These are phyloP conservation scores for Nannoperca australis DNA, from an alignment of 2,797 vertebrate genomes.

Conservation along the genomic window DNA sequence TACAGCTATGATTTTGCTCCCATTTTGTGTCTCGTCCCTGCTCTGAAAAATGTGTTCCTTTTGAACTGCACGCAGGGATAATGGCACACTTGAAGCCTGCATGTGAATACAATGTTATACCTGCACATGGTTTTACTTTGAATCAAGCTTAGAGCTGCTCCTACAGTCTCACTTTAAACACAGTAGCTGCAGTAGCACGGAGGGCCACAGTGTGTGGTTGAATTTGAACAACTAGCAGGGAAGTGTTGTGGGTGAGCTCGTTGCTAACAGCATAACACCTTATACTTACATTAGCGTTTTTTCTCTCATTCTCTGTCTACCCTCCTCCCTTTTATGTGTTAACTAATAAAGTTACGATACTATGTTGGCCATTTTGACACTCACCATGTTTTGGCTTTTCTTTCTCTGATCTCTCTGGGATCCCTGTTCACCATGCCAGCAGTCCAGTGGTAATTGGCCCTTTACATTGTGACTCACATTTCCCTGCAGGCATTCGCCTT, in stretches of 20 bases:
- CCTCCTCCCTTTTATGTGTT: conserved; percentile 4
- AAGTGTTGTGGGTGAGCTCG: conserved; percentile 10
- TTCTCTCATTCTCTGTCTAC: neutral
- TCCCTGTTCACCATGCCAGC: conserved; percentile 27
- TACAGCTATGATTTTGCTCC: conserved; percentile 38
- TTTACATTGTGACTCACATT: conserved; percentile 27
- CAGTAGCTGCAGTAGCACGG: neutral
- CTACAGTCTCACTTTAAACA: conserved; percentile 12
- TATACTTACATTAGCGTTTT: conserved; percentile 2
- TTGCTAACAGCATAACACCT: conserved; percentile 37
- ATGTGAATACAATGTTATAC: conserved; percentile 15
- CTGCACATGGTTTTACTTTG: neutral
- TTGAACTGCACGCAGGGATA: conserved; percentile 18
- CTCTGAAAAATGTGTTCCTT: conserved; percentile 16
- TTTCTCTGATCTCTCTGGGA: conserved; percentile 31
- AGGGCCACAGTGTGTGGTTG: conserved; percentile 32
- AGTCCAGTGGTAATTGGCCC: conserved; percentile 58
- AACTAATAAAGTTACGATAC: conserved; percentile 38
- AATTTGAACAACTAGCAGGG: conserved; percentile 29
- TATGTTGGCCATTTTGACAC: conserved; percentile 27
- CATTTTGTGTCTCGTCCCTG: conserved; percentile 25
- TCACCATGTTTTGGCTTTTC: conserved; percentile 32
- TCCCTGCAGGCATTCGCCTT: conserved; percentile 16
- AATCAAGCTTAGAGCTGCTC: conserved; percentile 6
- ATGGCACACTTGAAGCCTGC: conserved; percentile 1